Conservation (phyloP, 1,140 invertebrate genomes). For the Grapholita molesta region DNA sequence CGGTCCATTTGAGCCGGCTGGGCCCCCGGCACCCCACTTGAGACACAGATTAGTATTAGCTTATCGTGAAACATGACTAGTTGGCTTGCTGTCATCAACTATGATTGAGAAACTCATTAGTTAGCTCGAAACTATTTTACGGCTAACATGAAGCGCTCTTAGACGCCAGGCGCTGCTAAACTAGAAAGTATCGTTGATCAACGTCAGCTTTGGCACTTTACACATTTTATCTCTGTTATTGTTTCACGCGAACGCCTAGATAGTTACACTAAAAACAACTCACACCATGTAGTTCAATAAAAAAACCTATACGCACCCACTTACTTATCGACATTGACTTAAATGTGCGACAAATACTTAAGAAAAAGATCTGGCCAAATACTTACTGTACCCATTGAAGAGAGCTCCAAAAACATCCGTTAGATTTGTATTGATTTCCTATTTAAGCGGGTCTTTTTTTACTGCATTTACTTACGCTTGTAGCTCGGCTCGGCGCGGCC, state of each 20-base stretch:
- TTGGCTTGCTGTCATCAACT: constrained; percentile 6
- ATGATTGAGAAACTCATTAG: constrained; percentile 17
- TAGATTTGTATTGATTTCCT: constrained; percentile 27
- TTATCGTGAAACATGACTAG: constrained; percentile 1
- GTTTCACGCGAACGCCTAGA: background rate
- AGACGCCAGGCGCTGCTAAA: background rate
- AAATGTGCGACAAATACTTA: background rate
- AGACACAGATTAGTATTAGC: constrained; percentile 31
- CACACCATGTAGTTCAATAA: no score
- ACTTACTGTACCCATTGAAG: background rate
- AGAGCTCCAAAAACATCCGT: background rate
- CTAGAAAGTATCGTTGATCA: constrained; percentile 16
- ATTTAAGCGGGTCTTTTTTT: constrained; percentile 31
- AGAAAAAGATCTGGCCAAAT: background rate
- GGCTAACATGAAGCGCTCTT: background rate
- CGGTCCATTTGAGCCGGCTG: constrained; percentile 31
- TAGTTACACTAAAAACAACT: no score
- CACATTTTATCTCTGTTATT: constrained; percentile 6
- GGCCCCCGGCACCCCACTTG: constrained; percentile 26
- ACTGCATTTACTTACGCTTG: constrained; percentile 45
- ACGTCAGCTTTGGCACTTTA: constrained; percentile 11
- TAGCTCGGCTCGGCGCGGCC: constrained; percentile 42
- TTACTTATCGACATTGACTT: background rate
- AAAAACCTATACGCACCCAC: no score
- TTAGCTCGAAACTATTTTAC: constrained; percentile 10